These are phyloP conservation scores for Eucera pruinosa DNA, from an alignment of 2,888 invertebrate species.

Conservation along the genomic window DNA sequence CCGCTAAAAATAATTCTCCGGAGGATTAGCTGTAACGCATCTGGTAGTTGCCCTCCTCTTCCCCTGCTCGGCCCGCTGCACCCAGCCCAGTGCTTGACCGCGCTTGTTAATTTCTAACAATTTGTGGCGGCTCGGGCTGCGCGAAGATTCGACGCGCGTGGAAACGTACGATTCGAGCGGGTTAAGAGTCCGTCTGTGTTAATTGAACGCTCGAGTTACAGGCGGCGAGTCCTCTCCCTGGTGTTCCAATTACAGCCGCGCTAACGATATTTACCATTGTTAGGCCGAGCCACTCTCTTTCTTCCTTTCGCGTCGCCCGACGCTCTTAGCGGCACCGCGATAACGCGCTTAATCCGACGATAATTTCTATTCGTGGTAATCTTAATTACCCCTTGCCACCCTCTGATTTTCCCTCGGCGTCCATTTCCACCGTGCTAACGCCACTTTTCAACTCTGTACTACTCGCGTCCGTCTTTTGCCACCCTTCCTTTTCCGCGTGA, in stretches of 20 bases:
- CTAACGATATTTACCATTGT: constrained; percentile 78
- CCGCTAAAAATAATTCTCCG: constrained; percentile 50
- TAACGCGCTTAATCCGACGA: constrained; percentile 72
- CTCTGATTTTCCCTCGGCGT: constrained; percentile 64
- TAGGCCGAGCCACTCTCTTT: constrained; percentile 58
- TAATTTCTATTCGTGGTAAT: constrained; percentile 76
- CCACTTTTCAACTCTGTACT: too few species aligned
- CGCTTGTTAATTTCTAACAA: constrained; percentile 57
- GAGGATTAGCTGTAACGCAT: constrained; percentile 25
- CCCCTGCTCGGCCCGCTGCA: neutral
- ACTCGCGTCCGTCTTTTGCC: too few species aligned
- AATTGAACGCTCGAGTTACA: constrained; percentile 74
- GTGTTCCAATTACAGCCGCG: constrained; percentile 72
- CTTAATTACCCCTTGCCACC: constrained; percentile 74
- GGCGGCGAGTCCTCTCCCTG: constrained; percentile 61
- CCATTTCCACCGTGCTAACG: neutral
- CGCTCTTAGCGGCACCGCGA: constrained; percentile 69
- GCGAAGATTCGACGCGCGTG: constrained; percentile 60
- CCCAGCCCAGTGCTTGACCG: too few species aligned
- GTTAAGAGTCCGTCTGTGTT: constrained; percentile 71
- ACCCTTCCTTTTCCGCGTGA: too few species aligned
- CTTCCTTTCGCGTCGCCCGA: constrained; percentile 18
- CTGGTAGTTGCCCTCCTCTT: constrained; percentile 17
- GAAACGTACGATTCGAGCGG: constrained; percentile 73
- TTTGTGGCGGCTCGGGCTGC: constrained; percentile 47